These are phyloP conservation scores for Danaus plexippus DNA, from an alignment of 1,140 invertebrate genomes.

Conservation along the genomic window DNA sequence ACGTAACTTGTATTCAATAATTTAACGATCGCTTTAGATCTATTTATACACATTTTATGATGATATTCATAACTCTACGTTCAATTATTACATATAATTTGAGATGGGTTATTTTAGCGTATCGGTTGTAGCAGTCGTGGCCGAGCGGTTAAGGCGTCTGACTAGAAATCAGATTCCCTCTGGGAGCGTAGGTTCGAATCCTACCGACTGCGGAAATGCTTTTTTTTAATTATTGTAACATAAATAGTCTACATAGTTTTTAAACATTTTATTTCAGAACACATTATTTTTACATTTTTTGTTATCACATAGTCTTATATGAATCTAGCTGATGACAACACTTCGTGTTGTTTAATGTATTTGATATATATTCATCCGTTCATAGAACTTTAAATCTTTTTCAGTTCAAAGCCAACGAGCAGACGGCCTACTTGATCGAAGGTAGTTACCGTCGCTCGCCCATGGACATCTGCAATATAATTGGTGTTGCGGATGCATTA, in stretches of 20 bases:
- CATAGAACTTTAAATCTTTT: too few relatives aligned
- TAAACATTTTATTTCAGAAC: neutral
- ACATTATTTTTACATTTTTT: neutral
- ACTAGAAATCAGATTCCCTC: conserved; percentile 89
- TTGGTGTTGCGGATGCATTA: too few relatives aligned
- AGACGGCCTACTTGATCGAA: too few relatives aligned
- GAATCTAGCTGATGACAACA: too few relatives aligned
- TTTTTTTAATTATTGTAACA: neutral
- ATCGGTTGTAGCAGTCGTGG: conserved; percentile 76
- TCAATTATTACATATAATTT: too few relatives aligned
- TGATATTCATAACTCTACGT: neutral
- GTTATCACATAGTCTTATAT: neutral
- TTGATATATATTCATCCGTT: too few relatives aligned
- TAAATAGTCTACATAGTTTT: too few relatives aligned
- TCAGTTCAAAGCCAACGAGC: too few relatives aligned
- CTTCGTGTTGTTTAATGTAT: too few relatives aligned
- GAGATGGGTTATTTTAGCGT: neutral
- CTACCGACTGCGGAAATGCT: conserved; percentile 79
- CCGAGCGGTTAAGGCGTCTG: conserved; percentile 90
- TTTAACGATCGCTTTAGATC: conserved; percentile 1
- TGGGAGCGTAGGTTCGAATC: conserved; percentile 89
- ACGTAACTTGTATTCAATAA: neutral
- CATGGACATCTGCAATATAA: too few relatives aligned
- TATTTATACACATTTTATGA: neutral
- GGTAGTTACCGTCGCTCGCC: too few relatives aligned